A percentile compares a stretch with the other conserved stretches of the same genome.
These are phyloP conservation scores for Odontamblyopus rebecca DNA, from an alignment of 2,797 vertebrate species.

Conservation along the genomic window DNA sequence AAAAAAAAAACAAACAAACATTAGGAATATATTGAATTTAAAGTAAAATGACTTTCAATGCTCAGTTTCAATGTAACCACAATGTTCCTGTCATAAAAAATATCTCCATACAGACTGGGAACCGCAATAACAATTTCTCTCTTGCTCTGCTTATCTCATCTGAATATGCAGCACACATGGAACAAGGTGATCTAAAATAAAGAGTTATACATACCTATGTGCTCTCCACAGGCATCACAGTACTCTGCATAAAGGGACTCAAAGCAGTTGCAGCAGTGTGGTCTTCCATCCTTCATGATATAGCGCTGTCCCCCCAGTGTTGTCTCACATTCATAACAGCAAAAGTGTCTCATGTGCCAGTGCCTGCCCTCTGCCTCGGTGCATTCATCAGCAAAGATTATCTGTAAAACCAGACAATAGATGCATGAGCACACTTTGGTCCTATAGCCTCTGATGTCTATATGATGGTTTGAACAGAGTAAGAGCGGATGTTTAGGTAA, in stretches of 20 bases:
- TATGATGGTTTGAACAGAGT: conserved; percentile 2
- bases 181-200: conserved; percentile 13
- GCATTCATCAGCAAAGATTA: conserved; percentile 98
- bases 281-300: conserved; percentile 97
- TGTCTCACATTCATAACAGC: conserved; percentile 95
- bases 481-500: neutral
- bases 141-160: neutral
- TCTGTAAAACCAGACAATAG: conserved; percentile 72
- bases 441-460: neutral
- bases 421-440: conserved; percentile 28
- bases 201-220: conserved; percentile 85
- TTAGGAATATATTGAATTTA: neutral
- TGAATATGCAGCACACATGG: conserved; percentile 3
- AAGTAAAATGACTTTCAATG: neutral
- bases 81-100: neutral
- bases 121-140: neutral
- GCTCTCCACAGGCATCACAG: conserved; percentile 95
- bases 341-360: conserved; percentile 99
- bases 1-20: neutral
- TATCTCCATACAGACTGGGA: neutral
- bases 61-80: neutral
- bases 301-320: conserved; percentile 96
- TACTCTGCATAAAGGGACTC: conserved; percentile 96
- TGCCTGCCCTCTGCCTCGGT: conserved; percentile 95
- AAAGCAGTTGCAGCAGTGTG: conserved; percentile 98